Conservation (phyloP, 2,888 invertebrate species). For the Quadroppia sp. region DNA sequence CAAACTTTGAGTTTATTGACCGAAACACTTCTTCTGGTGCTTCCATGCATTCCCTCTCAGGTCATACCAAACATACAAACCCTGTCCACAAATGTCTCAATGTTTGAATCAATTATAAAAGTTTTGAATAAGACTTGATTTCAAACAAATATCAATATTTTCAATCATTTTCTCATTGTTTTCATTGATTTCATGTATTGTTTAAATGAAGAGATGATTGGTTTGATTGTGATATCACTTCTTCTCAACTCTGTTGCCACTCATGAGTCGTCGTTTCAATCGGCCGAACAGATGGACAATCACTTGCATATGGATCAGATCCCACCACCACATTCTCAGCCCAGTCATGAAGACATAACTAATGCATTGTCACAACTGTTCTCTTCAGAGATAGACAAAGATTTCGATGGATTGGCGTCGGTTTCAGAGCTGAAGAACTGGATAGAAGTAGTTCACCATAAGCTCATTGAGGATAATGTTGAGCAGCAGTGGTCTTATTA, state of each 20-base stretch:
- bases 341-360: conserved; percentile 39
- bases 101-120: too few relatives aligned
- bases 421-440: conserved; percentile 47
- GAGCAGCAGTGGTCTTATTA: conserved; percentile 49
- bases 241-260: neutral
- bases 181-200: too few relatives aligned
- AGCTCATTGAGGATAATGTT: conserved; percentile 48
- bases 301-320: conserved; percentile 43
- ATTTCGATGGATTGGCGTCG: conserved; percentile 43
- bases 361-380: conserved; percentile 30
- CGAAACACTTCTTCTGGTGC: neutral
- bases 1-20: conserved; percentile 11
- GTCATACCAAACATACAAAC: too few relatives aligned
- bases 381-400: conserved; percentile 39
- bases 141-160: too few relatives aligned
- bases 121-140: too few relatives aligned
- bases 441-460: conserved; percentile 46
- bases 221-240: neutral
- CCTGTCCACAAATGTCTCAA: too few relatives aligned
- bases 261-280: conserved; percentile 30
- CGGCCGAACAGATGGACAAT: conserved; percentile 42
- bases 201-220: neutral
- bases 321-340: conserved; percentile 41
- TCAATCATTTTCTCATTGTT: too few relatives aligned
- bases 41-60: neutral